Conservation (phyloP, 2,797 vertebrate genomes). For the Falco rusticolus region DNA sequence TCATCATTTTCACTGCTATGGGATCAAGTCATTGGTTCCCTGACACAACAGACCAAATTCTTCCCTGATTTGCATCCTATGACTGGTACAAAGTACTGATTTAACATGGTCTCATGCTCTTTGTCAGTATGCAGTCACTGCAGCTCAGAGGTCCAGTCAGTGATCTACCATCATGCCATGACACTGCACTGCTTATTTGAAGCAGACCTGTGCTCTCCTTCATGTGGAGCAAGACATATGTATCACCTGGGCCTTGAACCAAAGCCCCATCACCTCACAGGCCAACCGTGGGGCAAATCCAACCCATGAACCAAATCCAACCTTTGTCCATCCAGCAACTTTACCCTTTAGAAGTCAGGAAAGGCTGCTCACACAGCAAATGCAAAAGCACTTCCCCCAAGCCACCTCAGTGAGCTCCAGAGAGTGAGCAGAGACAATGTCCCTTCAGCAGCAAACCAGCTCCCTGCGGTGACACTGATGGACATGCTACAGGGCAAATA, state of each 20-base stretch:
- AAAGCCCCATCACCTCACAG: background rate
- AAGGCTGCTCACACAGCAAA: background rate
- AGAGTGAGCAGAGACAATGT: rapidly evolving
- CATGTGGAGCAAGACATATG: background rate
- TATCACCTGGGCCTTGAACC: background rate
- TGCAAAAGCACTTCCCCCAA: background rate
- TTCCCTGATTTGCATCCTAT: no score
- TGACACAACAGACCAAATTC: background rate
- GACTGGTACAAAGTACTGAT: background rate
- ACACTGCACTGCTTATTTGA: background rate
- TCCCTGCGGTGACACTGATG: background rate
- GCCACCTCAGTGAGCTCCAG: background rate
- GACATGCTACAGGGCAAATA: background rate
- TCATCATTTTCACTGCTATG: background rate
- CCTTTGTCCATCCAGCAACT: background rate
- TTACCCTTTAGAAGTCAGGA: background rate
- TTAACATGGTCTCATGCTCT: background rate
- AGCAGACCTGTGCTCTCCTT: background rate
- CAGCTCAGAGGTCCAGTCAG: background rate
- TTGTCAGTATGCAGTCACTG: background rate
- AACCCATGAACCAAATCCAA: background rate
- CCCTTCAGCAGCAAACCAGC: background rate
- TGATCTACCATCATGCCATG: rapidly evolving
- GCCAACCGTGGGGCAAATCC: background rate
- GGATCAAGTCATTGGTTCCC: background rate